Evolutionary conservation across 2,113 vertebrate species (phyloP).

Genomic region (Phylloscopus whistleri): DNA sequence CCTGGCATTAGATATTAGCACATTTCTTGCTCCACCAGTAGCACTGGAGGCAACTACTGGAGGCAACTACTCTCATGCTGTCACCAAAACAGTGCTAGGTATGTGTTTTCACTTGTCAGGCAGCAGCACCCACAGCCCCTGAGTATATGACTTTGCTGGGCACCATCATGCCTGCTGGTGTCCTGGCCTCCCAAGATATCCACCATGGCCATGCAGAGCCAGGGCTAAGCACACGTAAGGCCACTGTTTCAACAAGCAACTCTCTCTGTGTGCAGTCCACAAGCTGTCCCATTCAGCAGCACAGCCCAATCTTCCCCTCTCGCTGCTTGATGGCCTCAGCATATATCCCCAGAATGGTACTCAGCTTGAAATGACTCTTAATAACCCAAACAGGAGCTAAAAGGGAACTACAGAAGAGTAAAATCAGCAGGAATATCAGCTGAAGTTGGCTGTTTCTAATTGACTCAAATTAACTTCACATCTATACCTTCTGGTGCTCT

Average conservation of each 20-base stretch:
- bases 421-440: background rate
- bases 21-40: background rate
- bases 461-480: background rate
- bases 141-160: background rate
- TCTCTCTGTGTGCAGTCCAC: rapidly evolving
- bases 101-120: background rate
- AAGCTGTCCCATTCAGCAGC: background rate
- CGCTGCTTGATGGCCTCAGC: rapidly evolving
- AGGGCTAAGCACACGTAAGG: rapidly evolving
- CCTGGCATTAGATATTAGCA: background rate
- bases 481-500: background rate
- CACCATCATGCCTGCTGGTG: rapidly evolving
- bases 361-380: background rate
- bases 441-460: background rate
- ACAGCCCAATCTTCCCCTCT: background rate
- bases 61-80: background rate
- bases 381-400: background rate
- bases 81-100: background rate
- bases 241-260: background rate
- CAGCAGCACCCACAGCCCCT: background rate
- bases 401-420: background rate
- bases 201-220: background rate
- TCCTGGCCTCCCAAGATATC: rapidly evolving
- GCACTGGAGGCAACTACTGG: background rate
- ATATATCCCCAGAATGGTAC: background rate